Evolutionary conservation across 1,140 invertebrate genomes (phyloP), one percentile per base, ranked within the genome.

Genomic region (Nixonia krombeini): DNA sequence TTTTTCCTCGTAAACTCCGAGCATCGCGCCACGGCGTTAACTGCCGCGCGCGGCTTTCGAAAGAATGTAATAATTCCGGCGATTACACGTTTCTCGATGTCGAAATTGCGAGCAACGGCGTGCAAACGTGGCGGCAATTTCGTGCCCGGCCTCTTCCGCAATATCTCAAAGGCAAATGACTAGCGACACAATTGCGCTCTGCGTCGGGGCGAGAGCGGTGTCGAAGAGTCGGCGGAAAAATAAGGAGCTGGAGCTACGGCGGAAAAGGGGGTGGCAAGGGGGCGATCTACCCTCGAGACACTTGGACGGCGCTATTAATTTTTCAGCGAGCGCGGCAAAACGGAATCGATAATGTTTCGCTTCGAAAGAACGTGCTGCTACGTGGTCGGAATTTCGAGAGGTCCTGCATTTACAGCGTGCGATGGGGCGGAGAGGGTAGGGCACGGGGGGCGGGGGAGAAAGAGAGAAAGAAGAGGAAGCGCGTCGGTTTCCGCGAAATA

Each of bases 341-440:
- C 70, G 51, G 72, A 74, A 74, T 74, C 70, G 70, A 72, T 73
- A 72, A 73, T 72, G 70, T 66, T 72, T 42, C 61, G 57, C 40
- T 13, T 18, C 46, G 25, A 57, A n/a, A 33, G 29, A 53, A 64
- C 64, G 61, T 49, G 66, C 45, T 46, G 37, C 41, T 55, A 59
- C 63, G 58, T 25, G 40, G 49, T 13, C 28, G 26, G 52, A 65
- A 66, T 66, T 49, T 38, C 46, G 23, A 50, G 70, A 57, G 35
- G 49, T 56, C 52, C 64, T 21, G 21, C 33, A 35, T 35, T 35
- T 12, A 35, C 4, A 13, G 33, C 33, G 33, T n/a, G n/a, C n/a
- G n/a, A n/a, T n/a, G n/a, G n/a, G n/a, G n/a, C n/a, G n/a, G n/a
- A n/a, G n/a, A n/a, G n/a, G n/a, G n/a, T n/a, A n/a, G n/a, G n/a